These are phyloP conservation scores for Vanacampus margaritifer DNA, from an alignment of 2,113 vertebrate genomes.

Conservation along the genomic window DNA sequence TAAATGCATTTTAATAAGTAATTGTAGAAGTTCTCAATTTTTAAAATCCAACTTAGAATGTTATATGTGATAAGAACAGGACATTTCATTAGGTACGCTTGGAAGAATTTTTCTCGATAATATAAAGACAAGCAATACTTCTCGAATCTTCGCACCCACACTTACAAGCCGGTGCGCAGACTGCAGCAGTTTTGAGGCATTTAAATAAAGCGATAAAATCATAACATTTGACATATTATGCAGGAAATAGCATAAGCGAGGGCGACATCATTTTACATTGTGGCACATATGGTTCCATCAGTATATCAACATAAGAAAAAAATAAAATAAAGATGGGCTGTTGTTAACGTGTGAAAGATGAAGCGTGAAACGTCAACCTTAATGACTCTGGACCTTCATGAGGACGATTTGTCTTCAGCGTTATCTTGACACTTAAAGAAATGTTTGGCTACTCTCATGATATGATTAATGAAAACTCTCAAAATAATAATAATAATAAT, in stretches of 20 bases:
- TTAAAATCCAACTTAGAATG: no score
- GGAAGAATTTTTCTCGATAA: no score
- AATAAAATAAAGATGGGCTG: neutral
- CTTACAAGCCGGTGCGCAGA: neutral
- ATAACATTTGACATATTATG: neutral
- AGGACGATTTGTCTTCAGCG: slow-evolving; percentile 1
- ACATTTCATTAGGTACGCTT: no score
- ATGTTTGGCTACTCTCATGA: neutral
- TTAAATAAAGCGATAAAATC: neutral
- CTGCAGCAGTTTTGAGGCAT: neutral
- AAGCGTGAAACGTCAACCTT: slow-evolving; percentile 4
- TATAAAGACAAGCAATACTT: no score
- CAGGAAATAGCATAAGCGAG: neutral
- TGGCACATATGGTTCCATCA: neutral
- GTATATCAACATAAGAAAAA: neutral
- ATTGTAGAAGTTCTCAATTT: no score
- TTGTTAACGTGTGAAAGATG: slow-evolving; percentile 2
- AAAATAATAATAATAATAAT: slow-evolving; percentile 7
- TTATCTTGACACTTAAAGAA: slow-evolving; percentile 9
- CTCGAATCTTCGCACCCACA: neutral
- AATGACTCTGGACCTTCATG: slow-evolving; percentile 1
- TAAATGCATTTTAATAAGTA: no score
- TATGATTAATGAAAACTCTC: neutral
- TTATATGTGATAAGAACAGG: no score
- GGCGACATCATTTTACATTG: neutral